Evolutionary conservation across 2,888 invertebrate genomes (phyloP).

Genomic region (Malthinus seriepunctatus): DNA sequence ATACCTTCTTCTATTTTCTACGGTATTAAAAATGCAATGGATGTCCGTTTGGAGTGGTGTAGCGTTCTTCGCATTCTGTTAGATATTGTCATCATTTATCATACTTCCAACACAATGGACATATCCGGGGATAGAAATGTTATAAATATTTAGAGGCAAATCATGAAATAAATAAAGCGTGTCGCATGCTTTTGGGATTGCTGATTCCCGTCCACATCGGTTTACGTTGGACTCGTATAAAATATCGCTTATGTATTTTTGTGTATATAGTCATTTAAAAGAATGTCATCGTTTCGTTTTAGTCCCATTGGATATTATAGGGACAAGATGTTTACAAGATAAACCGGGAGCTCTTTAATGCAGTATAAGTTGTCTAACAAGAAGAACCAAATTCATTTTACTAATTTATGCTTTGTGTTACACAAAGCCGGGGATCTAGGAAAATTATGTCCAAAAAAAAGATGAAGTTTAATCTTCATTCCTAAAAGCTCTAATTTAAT

Average conservation of each 20-base stretch:
- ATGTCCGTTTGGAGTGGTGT: slow-evolving; percentile 36
- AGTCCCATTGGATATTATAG: slow-evolving; percentile 32
- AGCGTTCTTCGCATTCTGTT: slow-evolving; percentile 36
- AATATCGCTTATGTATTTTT: slow-evolving; percentile 34
- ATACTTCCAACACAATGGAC: slow-evolving; percentile 44
- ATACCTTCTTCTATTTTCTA: slow-evolving; percentile 24
- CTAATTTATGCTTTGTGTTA: slow-evolving; percentile 33
- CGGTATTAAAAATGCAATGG: slow-evolving; percentile 38
- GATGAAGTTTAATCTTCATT: too few species aligned
- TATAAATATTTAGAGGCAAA: slow-evolving; percentile 52
- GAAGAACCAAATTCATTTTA: slow-evolving; percentile 28
- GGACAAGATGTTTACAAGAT: slow-evolving; percentile 39
- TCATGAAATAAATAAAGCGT: slow-evolving; percentile 49
- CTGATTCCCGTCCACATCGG: slow-evolving; percentile 33
- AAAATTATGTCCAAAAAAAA: too few species aligned
- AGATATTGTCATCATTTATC: slow-evolving; percentile 49
- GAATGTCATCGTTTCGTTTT: slow-evolving; percentile 37
- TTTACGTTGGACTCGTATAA: slow-evolving; percentile 32
- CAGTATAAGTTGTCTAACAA: slow-evolving; percentile 19
- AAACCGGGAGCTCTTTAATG: slow-evolving; percentile 9
- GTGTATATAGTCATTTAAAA: slow-evolving; percentile 38
- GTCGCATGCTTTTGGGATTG: slow-evolving; percentile 33
- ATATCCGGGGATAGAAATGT: slow-evolving; percentile 47
- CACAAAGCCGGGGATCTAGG: background rate
- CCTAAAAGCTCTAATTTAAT: background rate